Percentiles rank a stretch among this genome's conserved stretches.
These are phyloP conservation scores for Hanleya hanleyi DNA, from an alignment of 2,888 invertebrate genomes.

Conservation along the genomic window DNA sequence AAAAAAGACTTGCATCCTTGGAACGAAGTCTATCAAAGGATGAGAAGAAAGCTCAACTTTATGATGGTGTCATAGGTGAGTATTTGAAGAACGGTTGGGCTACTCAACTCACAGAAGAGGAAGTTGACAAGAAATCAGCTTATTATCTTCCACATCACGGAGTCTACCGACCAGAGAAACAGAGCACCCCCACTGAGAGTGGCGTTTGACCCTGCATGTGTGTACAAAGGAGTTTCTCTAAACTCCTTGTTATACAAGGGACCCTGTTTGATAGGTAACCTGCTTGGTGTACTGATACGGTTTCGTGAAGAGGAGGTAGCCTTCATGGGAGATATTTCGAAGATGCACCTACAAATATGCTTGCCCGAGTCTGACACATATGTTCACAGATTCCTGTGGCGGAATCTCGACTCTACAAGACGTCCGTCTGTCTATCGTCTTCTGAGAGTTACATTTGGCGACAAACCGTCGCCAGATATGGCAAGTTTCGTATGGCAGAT, in stretches of 20 bases:
- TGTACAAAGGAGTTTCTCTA: conserved; percentile 5
- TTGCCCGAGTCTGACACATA: neutral
- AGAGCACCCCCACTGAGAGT: too few species aligned
- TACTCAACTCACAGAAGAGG: neutral
- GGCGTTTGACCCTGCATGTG: conserved; percentile 17
- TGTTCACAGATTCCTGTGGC: conserved; percentile 19
- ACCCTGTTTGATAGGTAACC: conserved; percentile 11
- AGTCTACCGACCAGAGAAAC: conserved; percentile 19
- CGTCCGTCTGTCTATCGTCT: conserved; percentile 5
- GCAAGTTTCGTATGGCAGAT: conserved; percentile 18
- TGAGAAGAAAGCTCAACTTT: conserved; percentile 8
- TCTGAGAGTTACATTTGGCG: conserved; percentile 6
- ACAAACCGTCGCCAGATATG: conserved; percentile 6
- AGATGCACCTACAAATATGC: conserved; percentile 7
- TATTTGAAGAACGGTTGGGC: conserved; percentile 9
- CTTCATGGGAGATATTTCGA: conserved; percentile 18
- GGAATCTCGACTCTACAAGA: conserved; percentile 2
- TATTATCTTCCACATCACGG: conserved; percentile 25
- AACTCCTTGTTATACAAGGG: conserved; percentile 1
- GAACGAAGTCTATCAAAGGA: conserved; percentile 2
- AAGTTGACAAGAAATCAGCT: neutral
- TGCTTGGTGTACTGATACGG: neutral
- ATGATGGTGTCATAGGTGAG: neutral
- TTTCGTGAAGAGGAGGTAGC: conserved; percentile 10
- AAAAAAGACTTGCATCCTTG: conserved; percentile 10